Conservation (phyloP, 2,888 invertebrate species). For the Caenorhabditis auriculariae region DNA sequence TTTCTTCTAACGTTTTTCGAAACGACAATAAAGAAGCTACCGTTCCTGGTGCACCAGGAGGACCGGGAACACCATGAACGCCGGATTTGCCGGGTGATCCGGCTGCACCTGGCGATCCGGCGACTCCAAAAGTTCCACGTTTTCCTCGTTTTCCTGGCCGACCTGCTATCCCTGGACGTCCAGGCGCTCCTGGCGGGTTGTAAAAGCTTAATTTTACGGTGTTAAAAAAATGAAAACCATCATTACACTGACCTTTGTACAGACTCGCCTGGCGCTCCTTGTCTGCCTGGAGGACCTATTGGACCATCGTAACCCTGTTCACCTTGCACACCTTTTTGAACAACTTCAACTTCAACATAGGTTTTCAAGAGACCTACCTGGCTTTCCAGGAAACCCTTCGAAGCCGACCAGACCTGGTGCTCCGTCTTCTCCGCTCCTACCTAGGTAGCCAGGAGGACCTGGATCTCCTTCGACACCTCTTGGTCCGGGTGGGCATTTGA, state of each 20-base stretch:
- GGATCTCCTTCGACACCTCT: constrained; percentile 25
- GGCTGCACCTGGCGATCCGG: constrained; percentile 8
- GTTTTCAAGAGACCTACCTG: constrained; percentile 14
- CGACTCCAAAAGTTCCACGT: constrained; percentile 1
- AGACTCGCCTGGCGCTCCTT: background rate
- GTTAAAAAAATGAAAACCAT: background rate
- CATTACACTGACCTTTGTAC: background rate
- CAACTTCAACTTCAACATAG: constrained; percentile 13
- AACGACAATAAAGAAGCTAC: too few species aligned
- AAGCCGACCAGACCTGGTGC: constrained; percentile 20
- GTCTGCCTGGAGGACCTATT: constrained; percentile 15
- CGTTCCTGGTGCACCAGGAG: constrained; percentile 22
- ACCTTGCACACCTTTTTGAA: too few species aligned
- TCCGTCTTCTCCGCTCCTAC: constrained; percentile 11
- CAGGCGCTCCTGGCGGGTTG: constrained; percentile 10
- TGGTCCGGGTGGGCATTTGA: constrained; percentile 23
- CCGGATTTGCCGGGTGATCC: constrained; percentile 19
- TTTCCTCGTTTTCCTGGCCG: constrained; percentile 9
- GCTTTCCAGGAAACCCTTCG: constrained; percentile 19
- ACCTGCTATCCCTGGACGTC: constrained; percentile 12
- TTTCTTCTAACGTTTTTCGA: too few species aligned
- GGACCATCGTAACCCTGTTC: constrained; percentile 14
- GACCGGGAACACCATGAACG: constrained; percentile 22
- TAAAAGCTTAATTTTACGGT: background rate
- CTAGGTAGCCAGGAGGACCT: constrained; percentile 21